A percentile compares a stretch with the other conserved stretches of the same genome.
Evolutionary conservation across 92 coral and sea anemone genomes (phyloP).

Genomic region (Umimayanthus chanpuru): DNA sequence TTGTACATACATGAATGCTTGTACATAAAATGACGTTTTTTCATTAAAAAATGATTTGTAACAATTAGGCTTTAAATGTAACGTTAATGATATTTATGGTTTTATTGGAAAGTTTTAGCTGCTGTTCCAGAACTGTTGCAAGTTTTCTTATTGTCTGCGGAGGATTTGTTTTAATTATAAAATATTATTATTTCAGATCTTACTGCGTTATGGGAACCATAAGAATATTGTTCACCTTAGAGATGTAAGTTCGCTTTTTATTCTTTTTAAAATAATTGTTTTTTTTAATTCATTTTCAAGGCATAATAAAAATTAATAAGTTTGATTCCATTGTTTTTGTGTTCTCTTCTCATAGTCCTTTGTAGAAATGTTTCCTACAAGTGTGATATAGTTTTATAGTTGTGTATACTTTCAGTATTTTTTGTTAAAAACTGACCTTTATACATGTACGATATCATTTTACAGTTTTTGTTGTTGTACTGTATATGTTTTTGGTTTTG

Average conservation of each 20-base stretch:
- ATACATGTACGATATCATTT: background rate
- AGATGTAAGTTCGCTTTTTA: slow-evolving; percentile 81
- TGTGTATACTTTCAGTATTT: no score
- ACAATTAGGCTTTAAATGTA: no score
- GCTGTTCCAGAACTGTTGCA: no score
- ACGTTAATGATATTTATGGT: no score
- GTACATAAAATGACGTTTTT: no score
- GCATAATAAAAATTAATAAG: background rate
- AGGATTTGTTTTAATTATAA: background rate
- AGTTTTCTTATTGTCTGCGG: background rate
- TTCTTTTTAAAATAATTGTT: background rate
- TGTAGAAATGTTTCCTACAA: no score
- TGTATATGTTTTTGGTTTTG: background rate
- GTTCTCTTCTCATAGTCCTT: background rate
- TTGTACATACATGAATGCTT: no score
- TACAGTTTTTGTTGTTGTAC: background rate
- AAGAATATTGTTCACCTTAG: slow-evolving; percentile 87
- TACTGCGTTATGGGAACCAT: slow-evolving; percentile 91
- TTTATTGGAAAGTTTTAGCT: no score
- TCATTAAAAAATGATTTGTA: no score
- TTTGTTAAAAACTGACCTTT: no score
- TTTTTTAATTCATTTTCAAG: no score
- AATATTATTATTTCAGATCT: slow-evolving; percentile 55
- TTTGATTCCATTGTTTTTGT: background rate
- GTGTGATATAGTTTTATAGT: no score